phyloP scores from a whole-genome alignment of 2,888 invertebrate species.

The Caenorhabditis becei region DNA sequence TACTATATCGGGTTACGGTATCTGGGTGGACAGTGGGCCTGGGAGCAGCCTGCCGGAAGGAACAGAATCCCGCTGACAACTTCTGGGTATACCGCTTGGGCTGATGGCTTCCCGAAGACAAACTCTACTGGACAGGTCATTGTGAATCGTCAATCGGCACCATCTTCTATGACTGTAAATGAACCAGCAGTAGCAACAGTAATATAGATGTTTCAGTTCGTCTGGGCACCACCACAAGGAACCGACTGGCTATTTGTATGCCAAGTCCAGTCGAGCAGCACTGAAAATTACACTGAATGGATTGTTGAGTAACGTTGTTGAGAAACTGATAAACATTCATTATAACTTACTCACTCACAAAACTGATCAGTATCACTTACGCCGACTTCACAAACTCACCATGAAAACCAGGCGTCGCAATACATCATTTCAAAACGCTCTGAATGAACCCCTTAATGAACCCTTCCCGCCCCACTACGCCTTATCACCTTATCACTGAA shows the following conservation, averaged over 20 bases:
- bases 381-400: too few species aligned
- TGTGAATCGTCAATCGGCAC: background rate
- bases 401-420: too few species aligned
- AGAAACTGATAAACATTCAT: too few species aligned
- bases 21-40: slow-evolving; percentile 14
- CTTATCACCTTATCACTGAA: too few species aligned
- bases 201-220: slow-evolving; percentile 15
- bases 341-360: too few species aligned
- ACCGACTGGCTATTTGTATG: slow-evolving; percentile 28
- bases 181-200: too few species aligned
- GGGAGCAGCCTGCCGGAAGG: slow-evolving; percentile 25
- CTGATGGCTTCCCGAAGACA: slow-evolving; percentile 30
- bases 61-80: slow-evolving; percentile 10
- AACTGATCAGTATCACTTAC: too few species aligned
- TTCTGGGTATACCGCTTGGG: slow-evolving; percentile 27
- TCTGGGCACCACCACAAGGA: slow-evolving; percentile 29
- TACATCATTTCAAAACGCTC: too few species aligned
- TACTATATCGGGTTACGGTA: slow-evolving; percentile 40
- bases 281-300: slow-evolving; percentile 24
- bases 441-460: too few species aligned
- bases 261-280: slow-evolving; percentile 34
- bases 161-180: too few species aligned
- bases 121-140: slow-evolving; percentile 39
- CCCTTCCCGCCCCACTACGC: too few species aligned
- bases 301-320: too few species aligned